Evolutionary conservation across 2,888 invertebrate species (phyloP).

Genomic region (Leucania comma): DNA sequence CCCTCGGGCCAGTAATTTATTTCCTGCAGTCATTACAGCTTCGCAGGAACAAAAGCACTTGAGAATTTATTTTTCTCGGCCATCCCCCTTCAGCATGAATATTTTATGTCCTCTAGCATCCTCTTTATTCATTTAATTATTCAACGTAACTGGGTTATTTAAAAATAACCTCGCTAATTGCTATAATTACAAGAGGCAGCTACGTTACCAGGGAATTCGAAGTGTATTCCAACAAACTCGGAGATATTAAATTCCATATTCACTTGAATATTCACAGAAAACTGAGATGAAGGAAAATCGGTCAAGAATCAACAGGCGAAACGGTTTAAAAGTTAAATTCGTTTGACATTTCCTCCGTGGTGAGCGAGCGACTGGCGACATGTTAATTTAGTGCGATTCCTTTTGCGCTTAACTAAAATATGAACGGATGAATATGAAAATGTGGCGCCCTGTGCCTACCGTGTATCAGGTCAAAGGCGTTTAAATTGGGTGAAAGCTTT

Average conservation of each 20-base stretch:
- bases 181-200: conserved; percentile 35
- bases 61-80: conserved; percentile 49
- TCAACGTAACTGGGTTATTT: conserved; percentile 44
- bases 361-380: conserved; percentile 31
- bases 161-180: conserved; percentile 37
- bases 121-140: conserved; percentile 50
- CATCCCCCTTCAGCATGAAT: conserved; percentile 36
- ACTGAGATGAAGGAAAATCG: conserved; percentile 51
- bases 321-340: conserved; percentile 57
- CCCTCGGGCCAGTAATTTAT: conserved; percentile 40
- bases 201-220: conserved; percentile 25
- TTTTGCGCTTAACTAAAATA: conserved; percentile 42
- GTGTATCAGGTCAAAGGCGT: conserved; percentile 31
- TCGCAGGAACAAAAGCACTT: conserved; percentile 45
- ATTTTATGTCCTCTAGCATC: conserved; percentile 47
- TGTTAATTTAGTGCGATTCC: conserved; percentile 39
- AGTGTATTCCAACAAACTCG: conserved; percentile 25
- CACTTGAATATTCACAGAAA: conserved; percentile 52
- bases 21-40: conserved; percentile 51
- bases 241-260: conserved; percentile 48
- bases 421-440: conserved; percentile 46
- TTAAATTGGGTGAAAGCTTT: conserved; percentile 19
- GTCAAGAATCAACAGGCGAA: conserved; percentile 63
- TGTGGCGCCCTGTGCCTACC: neutral
- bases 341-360: conserved; percentile 56